Base-by-base conservation (phyloP, 1,140 invertebrate genomes). In the Popillia japonica region DNA sequence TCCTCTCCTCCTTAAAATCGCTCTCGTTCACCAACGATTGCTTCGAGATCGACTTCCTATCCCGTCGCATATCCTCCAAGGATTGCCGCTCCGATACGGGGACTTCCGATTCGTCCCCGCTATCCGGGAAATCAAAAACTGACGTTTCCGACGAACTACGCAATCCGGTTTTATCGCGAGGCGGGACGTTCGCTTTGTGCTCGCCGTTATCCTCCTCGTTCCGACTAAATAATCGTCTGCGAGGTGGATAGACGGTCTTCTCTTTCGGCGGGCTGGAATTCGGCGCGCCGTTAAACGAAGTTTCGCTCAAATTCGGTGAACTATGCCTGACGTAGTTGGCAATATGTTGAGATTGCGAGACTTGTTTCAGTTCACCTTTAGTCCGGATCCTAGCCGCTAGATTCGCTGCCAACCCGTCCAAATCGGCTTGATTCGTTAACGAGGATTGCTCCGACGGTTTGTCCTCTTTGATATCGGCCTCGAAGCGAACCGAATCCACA, bases 321-420 rank as follows among this genome's bases (percentile, higher is more conserved):
- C 4, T 59, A 9, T 55, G 75, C 10, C 23, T 4, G 23, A 23
- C 78, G 80, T 22, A 83, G 61, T 76, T 81, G 79, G 27, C 14
- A 41, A 68, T 17, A 17, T 48, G 68, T 87, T 78, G 88, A 76
- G 79, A 88, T 87, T 27, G 88, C 86, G 6, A 86, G 83, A 90
- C 91, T 84, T 93, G 93, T 87, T 95, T 96, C 20, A 95, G 86
- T 87, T 96, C 94, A 2, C 92, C 94, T 87, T 95, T 95, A 2
- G 94, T 96, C 73, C 94, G 88, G 80, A 95, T 95, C 82, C 94
- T 90, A 10, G 94, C 92, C 9, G 92, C 90, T 68, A 94, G 85
- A 72, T 90, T 88, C 22, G 90, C 89, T 48, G 90, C 89, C 11
- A 90, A 80, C 14, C 89, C 90, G 83, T 91, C 90, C 48, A 87